These are phyloP conservation scores for Corythornis madagascariensis DNA, from an alignment of 2,113 vertebrate genomes.

Conservation along the genomic window DNA sequence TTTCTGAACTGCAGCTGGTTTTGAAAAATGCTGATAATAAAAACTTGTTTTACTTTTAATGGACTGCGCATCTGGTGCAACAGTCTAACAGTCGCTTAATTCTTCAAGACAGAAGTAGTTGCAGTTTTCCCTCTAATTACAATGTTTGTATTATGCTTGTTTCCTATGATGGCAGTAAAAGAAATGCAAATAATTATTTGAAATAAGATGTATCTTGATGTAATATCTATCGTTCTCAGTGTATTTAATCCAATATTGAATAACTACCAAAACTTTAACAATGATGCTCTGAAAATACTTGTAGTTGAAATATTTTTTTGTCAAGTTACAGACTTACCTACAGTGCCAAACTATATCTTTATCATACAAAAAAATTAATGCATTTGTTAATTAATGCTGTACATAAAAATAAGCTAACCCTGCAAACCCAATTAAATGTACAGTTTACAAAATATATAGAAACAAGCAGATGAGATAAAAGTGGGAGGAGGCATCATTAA, in stretches of 20 bases:
- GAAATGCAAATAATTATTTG: background rate
- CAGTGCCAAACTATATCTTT: background rate
- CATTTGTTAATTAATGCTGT: background rate
- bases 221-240: background rate
- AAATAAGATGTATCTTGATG: background rate
- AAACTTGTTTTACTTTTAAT: background rate
- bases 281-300: background rate
- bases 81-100: background rate
- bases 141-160: background rate
- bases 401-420: background rate
- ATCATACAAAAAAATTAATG: background rate
- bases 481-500: background rate
- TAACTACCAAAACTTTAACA: background rate
- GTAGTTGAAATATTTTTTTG: background rate
- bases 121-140: background rate
- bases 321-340: background rate
- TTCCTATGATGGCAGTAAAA: background rate
- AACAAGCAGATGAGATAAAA: background rate
- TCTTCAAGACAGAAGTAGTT: background rate
- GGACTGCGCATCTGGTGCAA: background rate
- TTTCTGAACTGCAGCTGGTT: constrained; percentile 5
- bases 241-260: background rate
- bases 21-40: constrained; percentile 34
- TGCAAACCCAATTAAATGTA: background rate
- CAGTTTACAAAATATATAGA: background rate